Conservation (phyloP, 2,888 invertebrate genomes). For the Lithophane socia region DNA sequence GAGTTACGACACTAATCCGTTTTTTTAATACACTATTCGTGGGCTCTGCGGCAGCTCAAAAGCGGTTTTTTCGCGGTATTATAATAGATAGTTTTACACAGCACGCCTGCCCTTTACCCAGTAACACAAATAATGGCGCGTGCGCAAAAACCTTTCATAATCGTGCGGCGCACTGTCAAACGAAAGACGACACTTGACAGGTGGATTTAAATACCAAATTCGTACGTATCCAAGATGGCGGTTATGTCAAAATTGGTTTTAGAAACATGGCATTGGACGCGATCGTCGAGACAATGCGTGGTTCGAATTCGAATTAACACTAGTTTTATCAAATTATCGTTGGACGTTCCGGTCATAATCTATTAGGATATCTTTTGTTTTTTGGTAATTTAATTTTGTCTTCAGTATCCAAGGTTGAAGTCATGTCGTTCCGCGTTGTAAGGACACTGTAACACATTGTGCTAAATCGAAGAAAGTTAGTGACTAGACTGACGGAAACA, state of each 20-base stretch:
- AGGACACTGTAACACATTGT: conserved; percentile 64
- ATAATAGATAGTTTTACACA: conserved; percentile 70
- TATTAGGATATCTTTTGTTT: conserved; percentile 66
- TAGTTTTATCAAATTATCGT: conserved; percentile 64
- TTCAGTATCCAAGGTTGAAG: conserved; percentile 56
- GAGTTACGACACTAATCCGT: conserved; percentile 46
- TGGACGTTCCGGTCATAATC: conserved; percentile 61
- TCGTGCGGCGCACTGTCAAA: conserved; percentile 52
- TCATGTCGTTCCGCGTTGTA: conserved; percentile 65
- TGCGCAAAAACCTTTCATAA: conserved; percentile 77
- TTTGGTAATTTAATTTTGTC: conserved; percentile 60
- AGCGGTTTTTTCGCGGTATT: conserved; percentile 70
- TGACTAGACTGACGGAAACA: conserved; percentile 80
- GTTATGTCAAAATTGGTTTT: conserved; percentile 74
- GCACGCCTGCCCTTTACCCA: conserved; percentile 87
- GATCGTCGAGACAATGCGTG: conserved; percentile 79
- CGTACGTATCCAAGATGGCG: conserved; percentile 51
- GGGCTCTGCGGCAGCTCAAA: conserved; percentile 36
- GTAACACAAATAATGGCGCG: conserved; percentile 83
- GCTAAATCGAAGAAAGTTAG: conserved; percentile 77
- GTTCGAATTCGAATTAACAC: conserved; percentile 78
- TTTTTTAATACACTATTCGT: conserved; percentile 26
- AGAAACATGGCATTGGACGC: conserved; percentile 84
- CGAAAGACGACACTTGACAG: conserved; percentile 67
- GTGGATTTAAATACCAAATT: conserved; percentile 69